A percentile compares a stretch with the other conserved stretches of the same genome.
These are phyloP conservation scores for Macroglossus sobrinus DNA, from an alignment of 2,113 vertebrate species.

Conservation along the genomic window DNA sequence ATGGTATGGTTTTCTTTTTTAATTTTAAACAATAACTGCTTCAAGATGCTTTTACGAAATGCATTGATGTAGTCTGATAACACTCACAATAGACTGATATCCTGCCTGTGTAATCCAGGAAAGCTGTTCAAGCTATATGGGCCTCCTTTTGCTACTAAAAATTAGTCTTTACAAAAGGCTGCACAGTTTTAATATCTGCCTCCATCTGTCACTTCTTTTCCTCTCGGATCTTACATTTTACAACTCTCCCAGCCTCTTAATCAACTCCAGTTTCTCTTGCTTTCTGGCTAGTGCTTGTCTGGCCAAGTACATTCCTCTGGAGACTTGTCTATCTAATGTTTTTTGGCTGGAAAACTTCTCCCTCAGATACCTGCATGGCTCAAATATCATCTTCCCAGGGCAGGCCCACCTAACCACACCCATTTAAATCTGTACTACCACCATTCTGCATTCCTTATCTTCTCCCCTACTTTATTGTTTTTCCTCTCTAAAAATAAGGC, in stretches of 20 bases:
- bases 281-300: not conserved
- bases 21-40: not conserved
- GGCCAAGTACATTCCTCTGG: not conserved
- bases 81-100: rapidly evolving
- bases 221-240: not conserved
- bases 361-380: not conserved
- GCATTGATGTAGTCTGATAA: not conserved
- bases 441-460: not conserved
- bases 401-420: not conserved
- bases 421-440: not conserved
- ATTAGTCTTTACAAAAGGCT: not conserved
- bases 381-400: not conserved
- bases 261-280: not conserved
- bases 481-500: not conserved
- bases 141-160: not conserved
- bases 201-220: not conserved
- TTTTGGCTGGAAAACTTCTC: not conserved
- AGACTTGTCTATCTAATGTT: too few relatives aligned
- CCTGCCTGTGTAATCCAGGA: not conserved
- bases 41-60: not conserved
- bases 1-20: not conserved
- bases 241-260: not conserved
- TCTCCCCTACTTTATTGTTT: not conserved
- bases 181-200: not conserved
- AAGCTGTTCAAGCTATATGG: not conserved